These are phyloP conservation scores for Sitobion miscanthi DNA, from an alignment of 1,140 invertebrate genomes.

Conservation along the genomic window DNA sequence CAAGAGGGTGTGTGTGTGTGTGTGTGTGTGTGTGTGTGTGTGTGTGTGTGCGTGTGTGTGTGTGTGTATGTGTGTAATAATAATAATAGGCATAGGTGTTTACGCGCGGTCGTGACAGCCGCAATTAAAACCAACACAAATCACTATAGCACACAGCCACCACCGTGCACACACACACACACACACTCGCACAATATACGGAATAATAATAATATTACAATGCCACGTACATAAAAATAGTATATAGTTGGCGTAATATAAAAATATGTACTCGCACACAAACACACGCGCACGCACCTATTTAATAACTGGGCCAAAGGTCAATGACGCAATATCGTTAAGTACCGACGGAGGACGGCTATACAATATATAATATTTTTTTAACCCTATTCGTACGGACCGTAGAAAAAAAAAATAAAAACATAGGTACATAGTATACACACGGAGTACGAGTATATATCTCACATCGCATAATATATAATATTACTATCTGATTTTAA, in stretches of 20 bases:
- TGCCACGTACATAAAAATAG: neutral
- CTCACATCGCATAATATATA: neutral
- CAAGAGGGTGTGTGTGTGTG: neutral
- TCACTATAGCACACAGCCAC: neutral
- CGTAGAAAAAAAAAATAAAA: neutral
- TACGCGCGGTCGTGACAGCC: slow-evolving; percentile 16
- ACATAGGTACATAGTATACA: neutral
- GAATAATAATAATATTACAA: neutral
- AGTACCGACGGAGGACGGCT: neutral
- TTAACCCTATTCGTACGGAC: neutral
- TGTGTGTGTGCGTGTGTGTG: no score
- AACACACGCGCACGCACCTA: neutral
- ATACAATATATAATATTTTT: neutral
- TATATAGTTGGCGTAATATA: neutral
- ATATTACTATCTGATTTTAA: neutral
- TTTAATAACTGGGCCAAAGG: slow-evolving; percentile 20
- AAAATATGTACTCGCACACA: neutral
- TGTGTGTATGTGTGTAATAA: neutral
- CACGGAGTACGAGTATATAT: no score
- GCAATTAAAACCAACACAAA: slow-evolving; percentile 48
- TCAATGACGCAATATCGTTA: slow-evolving; percentile 39
- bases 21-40: no score
- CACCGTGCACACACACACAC: neutral
- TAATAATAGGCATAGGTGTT: slow-evolving; percentile 27
- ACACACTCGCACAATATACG: neutral